A percentile compares a stretch with the other conserved stretches of the same genome.
Evolutionary conservation across 2,113 vertebrate genomes (phyloP).

Genomic region (Eupsittula cactorum): DNA sequence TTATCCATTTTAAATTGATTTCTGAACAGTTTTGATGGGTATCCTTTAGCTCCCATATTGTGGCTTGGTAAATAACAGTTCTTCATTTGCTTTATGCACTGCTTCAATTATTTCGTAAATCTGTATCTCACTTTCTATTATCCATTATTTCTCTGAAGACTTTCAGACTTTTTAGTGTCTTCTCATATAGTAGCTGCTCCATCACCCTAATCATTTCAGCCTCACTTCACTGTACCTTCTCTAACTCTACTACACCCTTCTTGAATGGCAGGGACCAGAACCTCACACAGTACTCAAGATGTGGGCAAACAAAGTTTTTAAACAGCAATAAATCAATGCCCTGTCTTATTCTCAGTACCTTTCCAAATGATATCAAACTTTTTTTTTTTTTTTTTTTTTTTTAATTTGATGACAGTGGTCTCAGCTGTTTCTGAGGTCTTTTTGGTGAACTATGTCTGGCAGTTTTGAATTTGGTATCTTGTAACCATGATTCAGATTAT

Average conservation of each 20-base stretch:
- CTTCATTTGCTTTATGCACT: not conserved
- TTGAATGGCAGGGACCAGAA: not conserved
- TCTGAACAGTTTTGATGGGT: not conserved
- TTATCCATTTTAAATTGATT: not conserved
- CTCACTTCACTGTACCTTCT: not conserved
- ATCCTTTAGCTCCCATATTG: not conserved
- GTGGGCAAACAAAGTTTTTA: not conserved
- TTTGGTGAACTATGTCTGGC: not conserved
- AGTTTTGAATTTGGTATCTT: not conserved
- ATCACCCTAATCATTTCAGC: not conserved
- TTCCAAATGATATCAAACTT: not conserved
- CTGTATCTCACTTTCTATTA: not conserved
- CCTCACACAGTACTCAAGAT: not conserved
- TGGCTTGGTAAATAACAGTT: not conserved
- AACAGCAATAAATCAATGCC: not conserved
- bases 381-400: not conserved
- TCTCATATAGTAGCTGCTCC: not conserved
- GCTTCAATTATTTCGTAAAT: not conserved
- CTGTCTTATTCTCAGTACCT: not conserved
- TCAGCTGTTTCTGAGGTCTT: not conserved
- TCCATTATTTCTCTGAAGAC: not conserved
- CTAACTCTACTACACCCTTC: not conserved
- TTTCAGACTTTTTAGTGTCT: not conserved
- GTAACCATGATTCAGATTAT: not conserved
- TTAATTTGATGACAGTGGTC: not conserved